These are phyloP conservation scores for Brachyistius frenatus DNA, from an alignment of 2,113 vertebrate genomes.

Conservation along the genomic window DNA sequence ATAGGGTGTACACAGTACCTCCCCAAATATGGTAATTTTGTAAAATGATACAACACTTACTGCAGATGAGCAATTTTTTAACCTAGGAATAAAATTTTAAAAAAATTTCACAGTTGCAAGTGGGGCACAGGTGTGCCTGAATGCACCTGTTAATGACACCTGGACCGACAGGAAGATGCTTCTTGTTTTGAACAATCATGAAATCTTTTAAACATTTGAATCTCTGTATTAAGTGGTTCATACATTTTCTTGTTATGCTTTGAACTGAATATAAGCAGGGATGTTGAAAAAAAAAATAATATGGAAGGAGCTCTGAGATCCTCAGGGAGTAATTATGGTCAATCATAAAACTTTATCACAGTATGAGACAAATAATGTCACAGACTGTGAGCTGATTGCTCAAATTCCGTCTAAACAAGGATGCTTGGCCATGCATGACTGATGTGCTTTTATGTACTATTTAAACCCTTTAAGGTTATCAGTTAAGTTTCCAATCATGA, in stretches of 20 bases:
- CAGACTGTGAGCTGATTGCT: slow-evolving; percentile 65
- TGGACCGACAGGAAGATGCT: slow-evolving; percentile 8
- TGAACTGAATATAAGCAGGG: slow-evolving; percentile 26
- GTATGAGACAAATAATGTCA: slow-evolving; percentile 61
- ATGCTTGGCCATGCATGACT: slow-evolving; percentile 61
- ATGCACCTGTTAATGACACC: slow-evolving; percentile 33
- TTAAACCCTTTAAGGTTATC: slow-evolving; percentile 59
- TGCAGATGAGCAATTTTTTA: slow-evolving; percentile 11
- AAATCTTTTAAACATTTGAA: slow-evolving; percentile 16
- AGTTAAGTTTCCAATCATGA: slow-evolving; percentile 29
- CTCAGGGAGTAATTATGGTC: slow-evolving; percentile 63
- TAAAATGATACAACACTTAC: slow-evolving; percentile 16
- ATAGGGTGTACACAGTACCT: background rate
- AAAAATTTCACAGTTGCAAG: slow-evolving; percentile 1
- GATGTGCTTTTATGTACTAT: slow-evolving; percentile 52
- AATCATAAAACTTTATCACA: slow-evolving; percentile 66
- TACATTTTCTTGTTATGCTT: background rate
- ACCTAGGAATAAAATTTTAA: background rate
- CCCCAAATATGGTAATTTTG: background rate
- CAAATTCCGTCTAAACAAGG: slow-evolving; percentile 64
- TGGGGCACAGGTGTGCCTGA: slow-evolving; percentile 46
- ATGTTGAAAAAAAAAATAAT: slow-evolving; percentile 41
- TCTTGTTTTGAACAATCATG: background rate
- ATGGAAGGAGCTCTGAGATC: slow-evolving; percentile 34
- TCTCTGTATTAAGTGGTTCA: background rate